Base-by-base conservation (phyloP, 2,797 vertebrate species). In the Sebastes kiyomatsui region DNA sequence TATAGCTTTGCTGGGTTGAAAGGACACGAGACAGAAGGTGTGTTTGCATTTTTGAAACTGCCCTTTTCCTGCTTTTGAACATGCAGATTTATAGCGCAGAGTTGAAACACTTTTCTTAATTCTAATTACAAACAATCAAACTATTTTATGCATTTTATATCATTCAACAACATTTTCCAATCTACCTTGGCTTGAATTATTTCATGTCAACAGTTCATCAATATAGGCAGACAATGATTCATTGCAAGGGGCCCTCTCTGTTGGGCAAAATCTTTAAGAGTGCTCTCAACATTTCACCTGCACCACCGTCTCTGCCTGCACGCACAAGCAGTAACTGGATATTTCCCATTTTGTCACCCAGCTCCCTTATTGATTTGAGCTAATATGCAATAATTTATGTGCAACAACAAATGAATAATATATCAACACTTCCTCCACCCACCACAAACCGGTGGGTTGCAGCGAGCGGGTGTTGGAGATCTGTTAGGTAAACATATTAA, bases 401-500 rank as follows among this genome's bases (percentile, higher is more conserved):
- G 38, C 56, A 64, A 59, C 55, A 79, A 72, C 76, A 75, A 84
- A 86, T 84, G 42, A 85, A 87, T 79, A 89, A 89, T 77, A 75
- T 77, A 83, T 84, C 83, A 81, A 86, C 89, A 85, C 80, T 80
- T 84, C 68, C 65, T 76, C 80, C 78, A 65, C 75, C 89, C 87
- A 86, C 81, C 73, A 55, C 46, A 79, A 9, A 27, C 64, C 83
- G 79, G 85, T 84, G 86, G 85, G 85, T 33, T 66, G 80, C 60
- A 81, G 70, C 27, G 33, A 90, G 83, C 55, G 35, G 81, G 74
- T 84, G 77, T 67, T 77, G 42, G 73, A 80, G 68, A 80, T 77
- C 69, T 76, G 87, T 68, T 54, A 88, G 79, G 79, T 25, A 86
- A 88, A 84, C 72, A 78, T 72, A 72, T 71, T 81, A 79, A 74